Evolutionary conservation across 2,888 invertebrate genomes (phyloP).

Genomic region (Panorpa germanica): DNA sequence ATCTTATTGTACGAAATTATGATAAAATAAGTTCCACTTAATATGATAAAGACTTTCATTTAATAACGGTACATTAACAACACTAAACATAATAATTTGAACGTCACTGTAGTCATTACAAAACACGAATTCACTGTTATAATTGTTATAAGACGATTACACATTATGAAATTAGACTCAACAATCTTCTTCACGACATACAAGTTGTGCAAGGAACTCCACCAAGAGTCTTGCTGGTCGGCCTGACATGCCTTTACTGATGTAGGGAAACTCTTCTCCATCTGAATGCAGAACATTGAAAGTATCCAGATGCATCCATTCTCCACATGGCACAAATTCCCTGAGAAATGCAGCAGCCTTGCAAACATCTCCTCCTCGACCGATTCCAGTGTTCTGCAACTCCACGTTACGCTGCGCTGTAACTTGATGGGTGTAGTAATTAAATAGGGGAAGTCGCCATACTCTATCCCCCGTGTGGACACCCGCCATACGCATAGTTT

Average conservation of each 20-base stretch:
- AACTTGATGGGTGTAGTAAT: slow-evolving; percentile 41
- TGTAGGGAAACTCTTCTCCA: slow-evolving; percentile 37
- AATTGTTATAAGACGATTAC: too few relatives aligned
- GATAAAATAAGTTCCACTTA: too few relatives aligned
- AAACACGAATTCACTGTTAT: too few relatives aligned
- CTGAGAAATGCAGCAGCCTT: slow-evolving; percentile 61
- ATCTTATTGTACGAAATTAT: too few relatives aligned
- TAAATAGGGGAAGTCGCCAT: slow-evolving; percentile 72
- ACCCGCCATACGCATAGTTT: slow-evolving; percentile 44
- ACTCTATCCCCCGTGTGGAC: slow-evolving; percentile 56
- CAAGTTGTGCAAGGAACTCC: slow-evolving; percentile 42
- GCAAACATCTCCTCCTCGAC: slow-evolving; percentile 36
- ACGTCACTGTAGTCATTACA: too few relatives aligned
- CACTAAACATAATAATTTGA: too few relatives aligned
- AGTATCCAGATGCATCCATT: slow-evolving; percentile 69
- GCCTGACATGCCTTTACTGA: slow-evolving; percentile 50
- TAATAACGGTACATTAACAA: too few relatives aligned
- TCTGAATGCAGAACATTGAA: slow-evolving; percentile 54
- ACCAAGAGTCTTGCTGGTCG: slow-evolving; percentile 60
- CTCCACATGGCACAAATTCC: slow-evolving; percentile 46
- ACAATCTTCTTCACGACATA: too few relatives aligned
- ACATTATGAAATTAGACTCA: too few relatives aligned
- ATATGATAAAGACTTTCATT: too few relatives aligned
- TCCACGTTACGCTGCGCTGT: slow-evolving; percentile 27
- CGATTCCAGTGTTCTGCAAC: slow-evolving; percentile 31